Evolutionary conservation across 2,797 vertebrate species (phyloP).

Genomic region (Takifugu ocellatus): DNA sequence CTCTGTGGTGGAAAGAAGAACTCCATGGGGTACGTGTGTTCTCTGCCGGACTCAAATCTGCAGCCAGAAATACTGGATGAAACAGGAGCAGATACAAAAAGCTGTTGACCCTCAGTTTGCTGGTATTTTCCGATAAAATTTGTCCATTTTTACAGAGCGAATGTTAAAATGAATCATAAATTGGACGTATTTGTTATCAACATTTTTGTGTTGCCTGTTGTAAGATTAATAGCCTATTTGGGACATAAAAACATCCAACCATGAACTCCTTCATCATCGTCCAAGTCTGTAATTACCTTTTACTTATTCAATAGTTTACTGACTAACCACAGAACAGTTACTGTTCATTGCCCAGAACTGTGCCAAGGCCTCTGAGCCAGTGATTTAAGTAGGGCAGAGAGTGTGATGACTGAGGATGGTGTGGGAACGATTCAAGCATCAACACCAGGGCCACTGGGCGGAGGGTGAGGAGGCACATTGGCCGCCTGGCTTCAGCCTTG

Average conservation of each 20-base stretch:
- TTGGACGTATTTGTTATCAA: neutral
- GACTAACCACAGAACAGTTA: constrained; percentile 16
- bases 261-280: neutral
- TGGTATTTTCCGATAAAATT: neutral
- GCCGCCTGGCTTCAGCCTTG: constrained; percentile 45
- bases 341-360: constrained; percentile 13
- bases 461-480: constrained; percentile 2
- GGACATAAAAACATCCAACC: neutral
- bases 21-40: constrained; percentile 91
- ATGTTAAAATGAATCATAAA: neutral
- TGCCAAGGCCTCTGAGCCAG: constrained; percentile 10
- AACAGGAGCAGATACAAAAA: neutral
- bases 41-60: constrained; percentile 84
- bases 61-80: constrained; percentile 26
- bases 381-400: constrained; percentile 23
- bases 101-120: neutral
- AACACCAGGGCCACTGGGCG: constrained; percentile 4
- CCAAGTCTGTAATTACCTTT: constrained; percentile 8
- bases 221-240: neutral
- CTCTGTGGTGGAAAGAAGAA: constrained; percentile 97
- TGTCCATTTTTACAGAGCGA: neutral
- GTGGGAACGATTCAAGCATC: constrained; percentile 50
- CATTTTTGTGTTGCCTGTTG: neutral
- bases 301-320: constrained; percentile 3
- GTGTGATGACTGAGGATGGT: constrained; percentile 38